These are phyloP conservation scores for Cryptoleucopteryx plumbea DNA, from an alignment of 2,113 vertebrate species.

Conservation along the genomic window DNA sequence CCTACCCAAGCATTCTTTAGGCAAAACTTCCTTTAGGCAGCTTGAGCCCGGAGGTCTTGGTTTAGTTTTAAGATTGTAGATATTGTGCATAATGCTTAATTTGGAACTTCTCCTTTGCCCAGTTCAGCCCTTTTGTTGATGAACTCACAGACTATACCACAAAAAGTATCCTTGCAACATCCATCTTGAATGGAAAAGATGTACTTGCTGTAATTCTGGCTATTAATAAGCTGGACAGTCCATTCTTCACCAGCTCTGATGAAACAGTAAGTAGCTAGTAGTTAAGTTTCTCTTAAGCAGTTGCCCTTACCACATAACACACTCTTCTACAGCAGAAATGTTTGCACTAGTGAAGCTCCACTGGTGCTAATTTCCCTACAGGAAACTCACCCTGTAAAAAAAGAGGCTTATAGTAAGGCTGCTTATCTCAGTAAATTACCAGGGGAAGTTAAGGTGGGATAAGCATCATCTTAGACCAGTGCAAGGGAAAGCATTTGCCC, in stretches of 20 bases:
- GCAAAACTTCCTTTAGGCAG: background rate
- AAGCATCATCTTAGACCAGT: no score
- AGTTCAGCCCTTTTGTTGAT: constrained; percentile 85
- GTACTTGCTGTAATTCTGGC: constrained; percentile 88
- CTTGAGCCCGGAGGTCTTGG: background rate
- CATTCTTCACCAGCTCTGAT: constrained; percentile 76
- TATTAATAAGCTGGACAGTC: constrained; percentile 79
- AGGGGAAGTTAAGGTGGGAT: no score
- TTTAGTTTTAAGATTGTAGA: background rate
- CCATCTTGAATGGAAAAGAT: constrained; percentile 89
- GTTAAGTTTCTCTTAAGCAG: background rate
- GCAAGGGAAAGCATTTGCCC: no score
- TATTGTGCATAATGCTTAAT: background rate
- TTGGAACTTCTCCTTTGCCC: background rate
- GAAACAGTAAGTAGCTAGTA: constrained; percentile 75
- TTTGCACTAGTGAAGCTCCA: no score
- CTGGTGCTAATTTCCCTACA: no score
- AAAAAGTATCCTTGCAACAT: constrained; percentile 80
- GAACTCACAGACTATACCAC: constrained; percentile 79
- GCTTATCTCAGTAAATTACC: no score
- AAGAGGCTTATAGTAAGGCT: no score
- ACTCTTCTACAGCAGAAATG: no score
- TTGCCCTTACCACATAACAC: background rate
- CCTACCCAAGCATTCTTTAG: background rate
- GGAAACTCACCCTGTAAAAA: no score